Conservation (phyloP, 2,113 vertebrate genomes). For the Sander vitreus region DNA sequence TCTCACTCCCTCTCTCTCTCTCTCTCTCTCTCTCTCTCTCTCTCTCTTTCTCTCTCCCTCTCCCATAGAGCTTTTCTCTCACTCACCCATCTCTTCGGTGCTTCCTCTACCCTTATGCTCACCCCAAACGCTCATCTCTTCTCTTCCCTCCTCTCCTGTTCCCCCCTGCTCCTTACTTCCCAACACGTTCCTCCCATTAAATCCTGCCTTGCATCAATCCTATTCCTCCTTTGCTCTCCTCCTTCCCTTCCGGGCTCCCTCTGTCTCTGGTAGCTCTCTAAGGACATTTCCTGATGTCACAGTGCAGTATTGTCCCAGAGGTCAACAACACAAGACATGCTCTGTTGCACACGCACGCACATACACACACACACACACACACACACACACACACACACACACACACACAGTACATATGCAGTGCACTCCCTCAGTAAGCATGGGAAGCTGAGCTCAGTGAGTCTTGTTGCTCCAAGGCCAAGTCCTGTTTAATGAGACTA, state of each 20-base stretch:
- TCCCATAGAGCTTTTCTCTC: constrained; percentile 10
- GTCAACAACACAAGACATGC: constrained; percentile 71
- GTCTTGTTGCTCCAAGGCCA: constrained; percentile 61
- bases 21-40: background rate
- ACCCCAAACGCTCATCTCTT: background rate
- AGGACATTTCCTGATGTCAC: constrained; percentile 78
- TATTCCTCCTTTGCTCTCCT: constrained; percentile 50
- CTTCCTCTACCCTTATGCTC: constrained; percentile 38
- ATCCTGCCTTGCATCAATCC: constrained; percentile 38
- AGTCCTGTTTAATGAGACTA: constrained; percentile 63
- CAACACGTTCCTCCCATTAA: constrained; percentile 40
- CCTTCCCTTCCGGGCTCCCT: constrained; percentile 59
- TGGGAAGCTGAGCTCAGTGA: constrained; percentile 71
- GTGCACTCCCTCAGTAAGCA: constrained; percentile 51
- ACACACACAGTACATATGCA: constrained; percentile 7
- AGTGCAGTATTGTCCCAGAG: constrained; percentile 75
- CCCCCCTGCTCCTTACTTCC: constrained; percentile 29
- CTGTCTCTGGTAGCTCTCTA: constrained; percentile 71
- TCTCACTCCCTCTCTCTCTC: too few species aligned
- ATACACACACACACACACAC: constrained; percentile 35
- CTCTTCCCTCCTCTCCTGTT: background rate
- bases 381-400: constrained; percentile 41
- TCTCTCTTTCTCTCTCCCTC: background rate
- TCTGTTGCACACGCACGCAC: constrained; percentile 57
- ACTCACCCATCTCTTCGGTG: constrained; percentile 5